Conservation (phyloP, 2,797 vertebrate species). For the Borostomias antarcticus region DNA sequence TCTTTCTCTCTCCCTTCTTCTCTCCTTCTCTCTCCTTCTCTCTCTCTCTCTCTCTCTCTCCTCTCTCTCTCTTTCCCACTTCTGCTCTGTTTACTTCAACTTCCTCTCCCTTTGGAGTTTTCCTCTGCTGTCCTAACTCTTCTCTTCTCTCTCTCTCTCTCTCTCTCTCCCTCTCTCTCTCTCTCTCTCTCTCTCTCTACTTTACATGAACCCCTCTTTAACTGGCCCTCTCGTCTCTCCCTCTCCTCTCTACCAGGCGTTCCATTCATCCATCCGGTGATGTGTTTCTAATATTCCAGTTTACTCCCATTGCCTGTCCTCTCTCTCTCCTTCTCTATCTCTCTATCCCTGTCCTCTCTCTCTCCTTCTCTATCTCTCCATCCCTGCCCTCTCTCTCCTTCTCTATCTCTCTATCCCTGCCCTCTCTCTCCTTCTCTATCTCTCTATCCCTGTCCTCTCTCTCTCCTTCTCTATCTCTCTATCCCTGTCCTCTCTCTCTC, state of each 20-base stretch:
- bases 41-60: background rate
- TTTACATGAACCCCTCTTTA: too few species aligned
- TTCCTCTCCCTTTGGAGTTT: too few species aligned
- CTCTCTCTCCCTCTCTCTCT: background rate
- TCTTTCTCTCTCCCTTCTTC: background rate
- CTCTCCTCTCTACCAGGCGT: too few species aligned
- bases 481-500: background rate
- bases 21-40: background rate
- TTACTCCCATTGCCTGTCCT: too few species aligned
- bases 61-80: background rate
- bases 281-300: too few species aligned
- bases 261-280: too few species aligned
- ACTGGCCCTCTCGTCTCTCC: too few species aligned
- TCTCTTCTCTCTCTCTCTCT: background rate
- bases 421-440: background rate
- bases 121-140: too few species aligned
- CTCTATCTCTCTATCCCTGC: too few species aligned
- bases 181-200: background rate
- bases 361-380: background rate
- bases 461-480: background rate
- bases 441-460: background rate
- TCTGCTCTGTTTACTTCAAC: background rate
- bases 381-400: background rate
- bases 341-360: too few species aligned
- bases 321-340: too few species aligned